These are phyloP conservation scores for Alligator mississippiensis DNA, from an alignment of 2,113 vertebrate genomes.

Conservation along the genomic window DNA sequence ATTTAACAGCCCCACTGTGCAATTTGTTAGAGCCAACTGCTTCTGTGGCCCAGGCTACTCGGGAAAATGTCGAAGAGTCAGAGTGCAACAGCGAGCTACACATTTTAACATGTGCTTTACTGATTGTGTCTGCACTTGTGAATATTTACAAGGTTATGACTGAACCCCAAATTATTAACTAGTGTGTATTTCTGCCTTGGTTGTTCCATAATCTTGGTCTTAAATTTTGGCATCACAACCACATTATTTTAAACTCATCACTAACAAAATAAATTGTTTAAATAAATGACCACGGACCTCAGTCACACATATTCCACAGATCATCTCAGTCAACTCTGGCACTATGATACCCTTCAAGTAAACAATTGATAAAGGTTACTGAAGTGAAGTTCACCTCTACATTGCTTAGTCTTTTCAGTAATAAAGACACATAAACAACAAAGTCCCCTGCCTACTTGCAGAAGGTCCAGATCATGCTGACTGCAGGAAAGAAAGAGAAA, in stretches of 20 bases:
- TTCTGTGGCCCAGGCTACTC: not conserved
- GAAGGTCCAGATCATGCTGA: not conserved
- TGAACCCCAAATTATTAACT: not conserved
- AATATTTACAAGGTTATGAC: no score
- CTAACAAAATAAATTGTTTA: not conserved
- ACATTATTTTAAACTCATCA: not conserved
- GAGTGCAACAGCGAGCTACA: not conserved
- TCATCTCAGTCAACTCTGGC: not conserved
- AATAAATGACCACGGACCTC: not conserved
- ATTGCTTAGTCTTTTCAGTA: not conserved
- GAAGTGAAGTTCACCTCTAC: not conserved
- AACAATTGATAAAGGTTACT: not conserved
- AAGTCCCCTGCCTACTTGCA: not conserved
- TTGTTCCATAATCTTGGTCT: not conserved
- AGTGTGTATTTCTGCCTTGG: accelerated
- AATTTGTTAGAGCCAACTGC: not conserved
- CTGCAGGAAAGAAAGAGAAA: not conserved
- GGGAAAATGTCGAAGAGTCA: not conserved
- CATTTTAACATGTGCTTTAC: not conserved
- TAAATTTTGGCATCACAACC: not conserved
- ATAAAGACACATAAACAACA: accelerated
- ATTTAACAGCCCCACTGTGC: not conserved
- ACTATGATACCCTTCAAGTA: not conserved
- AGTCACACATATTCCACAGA: not conserved
- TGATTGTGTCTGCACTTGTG: not conserved